Evolutionary conservation across 1,140 invertebrate species (phyloP), one percentile per base, ranked within the genome.

Genomic region (Calephelis nemesis): DNA sequence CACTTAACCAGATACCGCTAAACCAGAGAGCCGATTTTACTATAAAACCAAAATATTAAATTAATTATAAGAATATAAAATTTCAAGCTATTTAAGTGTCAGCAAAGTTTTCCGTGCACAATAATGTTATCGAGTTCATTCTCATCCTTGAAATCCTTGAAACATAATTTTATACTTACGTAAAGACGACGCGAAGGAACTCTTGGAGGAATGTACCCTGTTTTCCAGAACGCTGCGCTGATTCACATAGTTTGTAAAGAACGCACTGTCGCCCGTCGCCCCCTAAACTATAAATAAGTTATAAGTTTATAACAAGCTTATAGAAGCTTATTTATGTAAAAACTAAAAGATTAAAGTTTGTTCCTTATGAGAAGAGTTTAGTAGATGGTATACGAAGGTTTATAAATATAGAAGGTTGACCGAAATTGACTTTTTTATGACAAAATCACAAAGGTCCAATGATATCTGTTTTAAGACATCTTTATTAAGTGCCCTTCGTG

Each of bases 181-280:
- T 93, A 83, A 94, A 94, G 67, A 94, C 85, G 65, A 91, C 85
- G 75, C 93, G 85, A 3, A 94, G 76, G 48, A 94, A 90, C 84
- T 94, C 94, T 47, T 94, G 92, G 4, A 93, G 75, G 79, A 94
- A 94, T 76, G 87, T 88, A 8, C 92, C 91, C 66, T 88, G 87
- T 47, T 42, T 48, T 7, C 68, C 54, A 62, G 68, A 49, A 63
- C 68, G 58, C 72, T 87, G 86, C 62, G 93, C 92, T 11, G 94
- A 85, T 69, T 93, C 92, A 82, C 94, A 95, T 78, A 95, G 91
- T 70, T 93, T 92, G 78, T 92, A 93, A 68, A 94, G 90, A 42
- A 94, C 90, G 78, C 94, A 94, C 50, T 91, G 91, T 70, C 86
- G 91, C 5, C 94, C 94, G 70, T 94, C 88, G 70, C 87, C 87